A percentile compares a stretch with the other conserved stretches of the same genome.
Evolutionary conservation across 2,888 invertebrate genomes (phyloP).

Genomic region (Chymomyza caudatula): DNA sequence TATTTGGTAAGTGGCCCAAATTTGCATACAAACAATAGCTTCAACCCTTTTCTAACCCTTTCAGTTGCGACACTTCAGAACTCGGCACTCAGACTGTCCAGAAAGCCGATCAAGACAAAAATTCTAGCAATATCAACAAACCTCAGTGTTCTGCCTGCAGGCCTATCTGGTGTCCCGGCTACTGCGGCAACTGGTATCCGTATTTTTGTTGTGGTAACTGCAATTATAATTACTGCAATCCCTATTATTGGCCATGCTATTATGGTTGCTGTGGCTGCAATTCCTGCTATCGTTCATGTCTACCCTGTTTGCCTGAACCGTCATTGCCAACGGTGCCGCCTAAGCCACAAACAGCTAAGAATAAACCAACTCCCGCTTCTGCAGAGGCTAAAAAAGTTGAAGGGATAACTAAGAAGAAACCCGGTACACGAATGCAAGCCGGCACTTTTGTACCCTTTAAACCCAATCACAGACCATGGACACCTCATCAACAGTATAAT

Average conservation of each 20-base stretch:
- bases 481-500: too few species aligned
- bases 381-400: not conserved
- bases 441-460: too few species aligned
- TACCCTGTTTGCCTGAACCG: not conserved
- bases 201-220: conserved; percentile 14
- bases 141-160: not conserved
- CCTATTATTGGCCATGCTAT: conserved; percentile 14
- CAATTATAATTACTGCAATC: conserved; percentile 12
- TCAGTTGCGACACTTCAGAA: too few species aligned
- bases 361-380: not conserved
- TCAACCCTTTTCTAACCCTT: too few species aligned
- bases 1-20: too few species aligned
- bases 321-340: not conserved
- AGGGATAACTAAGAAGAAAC: too few species aligned
- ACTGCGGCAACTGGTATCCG: not conserved
- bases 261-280: not conserved
- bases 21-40: too few species aligned
- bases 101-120: not conserved
- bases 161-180: not conserved
- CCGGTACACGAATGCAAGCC: too few species aligned
- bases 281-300: conserved; percentile 7
- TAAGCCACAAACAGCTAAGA: not conserved
- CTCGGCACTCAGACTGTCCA: too few species aligned
- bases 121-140: too few species aligned
- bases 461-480: too few species aligned